phyloP scores from a whole-genome alignment of 2,888 invertebrate species.

The Tryphoninae sp. region DNA sequence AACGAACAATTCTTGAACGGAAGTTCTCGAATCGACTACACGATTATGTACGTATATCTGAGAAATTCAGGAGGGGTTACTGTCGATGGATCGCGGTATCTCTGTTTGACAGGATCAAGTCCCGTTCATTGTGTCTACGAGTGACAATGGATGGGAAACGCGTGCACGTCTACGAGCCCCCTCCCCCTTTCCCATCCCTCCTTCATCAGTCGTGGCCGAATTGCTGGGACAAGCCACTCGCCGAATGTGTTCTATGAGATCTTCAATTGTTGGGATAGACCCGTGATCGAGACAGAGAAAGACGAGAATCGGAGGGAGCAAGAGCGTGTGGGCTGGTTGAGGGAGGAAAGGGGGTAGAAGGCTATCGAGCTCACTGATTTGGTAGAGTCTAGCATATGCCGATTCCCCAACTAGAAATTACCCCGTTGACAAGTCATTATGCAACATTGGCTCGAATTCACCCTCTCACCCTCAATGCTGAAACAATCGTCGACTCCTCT shows the following conservation, averaged over 20 bases:
- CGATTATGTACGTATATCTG: background rate
- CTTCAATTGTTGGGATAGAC: slow-evolving; percentile 49
- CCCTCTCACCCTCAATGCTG: slow-evolving; percentile 10
- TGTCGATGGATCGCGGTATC: slow-evolving; percentile 59
- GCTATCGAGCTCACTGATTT: slow-evolving; percentile 40
- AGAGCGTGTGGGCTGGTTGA: background rate
- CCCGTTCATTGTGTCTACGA: slow-evolving; percentile 62
- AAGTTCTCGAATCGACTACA: background rate
- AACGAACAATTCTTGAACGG: slow-evolving; percentile 12
- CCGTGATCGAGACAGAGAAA: slow-evolving; percentile 22
- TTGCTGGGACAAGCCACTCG: slow-evolving; percentile 21
- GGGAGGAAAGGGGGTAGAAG: background rate
- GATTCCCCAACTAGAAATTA: slow-evolving; percentile 44
- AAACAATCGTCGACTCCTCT: slow-evolving; percentile 27
- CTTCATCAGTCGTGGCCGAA: slow-evolving; percentile 16
- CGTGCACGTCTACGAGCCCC: slow-evolving; percentile 13
- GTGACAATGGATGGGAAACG: slow-evolving; percentile 64
- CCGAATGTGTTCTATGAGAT: slow-evolving; percentile 25
- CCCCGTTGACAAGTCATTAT: slow-evolving; percentile 48
- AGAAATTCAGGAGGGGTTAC: background rate
- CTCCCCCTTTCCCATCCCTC: background rate
- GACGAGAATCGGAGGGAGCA: slow-evolving; percentile 11
- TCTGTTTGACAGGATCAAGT: slow-evolving; percentile 67
- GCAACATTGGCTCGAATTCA: slow-evolving; percentile 39
- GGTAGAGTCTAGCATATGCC: slow-evolving; percentile 7